phyloP scores from a whole-genome alignment of 2,797 vertebrate genomes.

The Ctenochaetus hawaiiensis region DNA sequence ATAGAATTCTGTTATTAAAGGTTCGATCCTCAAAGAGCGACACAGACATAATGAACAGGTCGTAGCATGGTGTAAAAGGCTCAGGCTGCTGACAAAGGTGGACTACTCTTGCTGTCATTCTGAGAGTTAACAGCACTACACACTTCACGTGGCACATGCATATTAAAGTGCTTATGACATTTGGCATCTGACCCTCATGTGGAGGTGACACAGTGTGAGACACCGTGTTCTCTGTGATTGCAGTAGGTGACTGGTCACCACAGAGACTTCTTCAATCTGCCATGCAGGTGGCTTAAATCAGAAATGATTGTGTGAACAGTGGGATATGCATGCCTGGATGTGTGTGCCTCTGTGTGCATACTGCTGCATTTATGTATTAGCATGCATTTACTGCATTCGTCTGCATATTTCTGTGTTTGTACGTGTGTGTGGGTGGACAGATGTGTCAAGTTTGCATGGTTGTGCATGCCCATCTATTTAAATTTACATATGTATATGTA shows the following conservation, averaged over 20 bases:
- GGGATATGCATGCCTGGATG: background rate
- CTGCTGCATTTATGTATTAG: slow-evolving; percentile 30
- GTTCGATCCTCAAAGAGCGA: slow-evolving; percentile 15
- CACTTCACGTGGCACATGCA: slow-evolving; percentile 39
- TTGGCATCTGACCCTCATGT: slow-evolving; percentile 48
- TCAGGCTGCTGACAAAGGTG: slow-evolving; percentile 27
- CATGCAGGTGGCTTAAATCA: slow-evolving; percentile 10
- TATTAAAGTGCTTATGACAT: slow-evolving; percentile 50
- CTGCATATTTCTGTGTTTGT: slow-evolving; percentile 26
- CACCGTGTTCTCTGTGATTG: slow-evolving; percentile 43
- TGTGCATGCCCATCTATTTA: slow-evolving; percentile 11
- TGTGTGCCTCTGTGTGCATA: slow-evolving; percentile 7
- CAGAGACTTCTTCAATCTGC: slow-evolving; percentile 37
- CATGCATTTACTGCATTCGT: slow-evolving; percentile 23
- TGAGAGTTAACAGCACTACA: slow-evolving; percentile 34
- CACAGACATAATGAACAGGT: slow-evolving; percentile 5
- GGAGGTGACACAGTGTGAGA: slow-evolving; percentile 40
- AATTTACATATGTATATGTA: slow-evolving; percentile 1
- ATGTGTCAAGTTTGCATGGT: slow-evolving; percentile 23
- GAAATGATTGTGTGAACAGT: slow-evolving; percentile 23
- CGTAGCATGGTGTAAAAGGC: slow-evolving; percentile 18
- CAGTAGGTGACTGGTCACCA: slow-evolving; percentile 25
- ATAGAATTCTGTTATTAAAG: background rate
- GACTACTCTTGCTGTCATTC: slow-evolving; percentile 32
- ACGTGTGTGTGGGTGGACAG: slow-evolving; percentile 20